phyloP scores from a whole-genome alignment of 2,113 vertebrate species.

The Castor canadensis region DNA sequence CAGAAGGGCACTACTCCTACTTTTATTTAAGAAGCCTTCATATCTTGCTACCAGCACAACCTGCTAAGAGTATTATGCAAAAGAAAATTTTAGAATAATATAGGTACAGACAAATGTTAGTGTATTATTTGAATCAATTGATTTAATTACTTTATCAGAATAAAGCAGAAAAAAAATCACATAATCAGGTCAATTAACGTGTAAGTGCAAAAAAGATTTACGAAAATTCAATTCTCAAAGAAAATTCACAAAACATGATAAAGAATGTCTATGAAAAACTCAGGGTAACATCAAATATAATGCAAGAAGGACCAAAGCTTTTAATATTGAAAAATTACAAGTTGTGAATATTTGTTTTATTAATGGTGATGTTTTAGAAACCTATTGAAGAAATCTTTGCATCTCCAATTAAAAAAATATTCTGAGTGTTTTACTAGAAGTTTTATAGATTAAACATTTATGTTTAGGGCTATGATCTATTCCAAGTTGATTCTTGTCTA shows the following conservation, averaged over 20 bases:
- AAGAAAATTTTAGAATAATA: background rate
- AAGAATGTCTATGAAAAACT: background rate
- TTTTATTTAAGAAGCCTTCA: background rate
- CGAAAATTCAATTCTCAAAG: background rate
- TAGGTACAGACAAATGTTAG: background rate
- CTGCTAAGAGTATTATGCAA: background rate
- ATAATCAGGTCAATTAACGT: background rate
- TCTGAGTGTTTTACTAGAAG: background rate
- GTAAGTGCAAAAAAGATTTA: background rate
- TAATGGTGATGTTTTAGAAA: background rate
- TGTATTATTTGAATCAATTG: background rate
- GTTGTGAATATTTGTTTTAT: background rate
- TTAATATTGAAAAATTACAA: background rate
- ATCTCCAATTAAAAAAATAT: background rate
- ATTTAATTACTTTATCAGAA: background rate
- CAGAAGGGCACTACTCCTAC: background rate
- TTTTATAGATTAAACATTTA: background rate
- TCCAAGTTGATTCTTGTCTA: background rate
- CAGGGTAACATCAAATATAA: background rate
- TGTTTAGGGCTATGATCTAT: background rate
- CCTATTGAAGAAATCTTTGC: background rate
- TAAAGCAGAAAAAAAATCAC: background rate
- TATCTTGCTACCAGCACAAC: background rate
- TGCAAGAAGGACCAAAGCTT: background rate
- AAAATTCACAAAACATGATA: background rate